These are phyloP conservation scores for Galemys pyrenaicus DNA, from an alignment of 2,113 vertebrate species.

Conservation along the genomic window DNA sequence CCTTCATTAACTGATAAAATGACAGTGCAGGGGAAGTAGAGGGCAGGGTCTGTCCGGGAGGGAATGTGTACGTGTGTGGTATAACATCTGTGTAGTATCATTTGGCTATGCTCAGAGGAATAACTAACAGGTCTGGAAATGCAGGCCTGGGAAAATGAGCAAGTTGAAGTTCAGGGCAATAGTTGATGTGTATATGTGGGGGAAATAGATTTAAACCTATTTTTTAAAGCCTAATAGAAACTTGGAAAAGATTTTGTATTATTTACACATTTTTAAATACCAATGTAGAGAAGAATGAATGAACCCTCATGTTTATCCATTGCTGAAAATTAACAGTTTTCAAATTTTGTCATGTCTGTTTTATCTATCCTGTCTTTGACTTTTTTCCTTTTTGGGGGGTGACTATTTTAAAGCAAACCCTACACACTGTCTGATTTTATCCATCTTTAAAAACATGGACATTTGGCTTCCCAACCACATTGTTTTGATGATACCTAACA, in stretches of 20 bases:
- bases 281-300: neutral
- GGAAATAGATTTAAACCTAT: neutral
- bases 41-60: neutral
- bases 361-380: neutral
- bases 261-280: neutral
- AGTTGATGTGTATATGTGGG: neutral
- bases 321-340: neutral
- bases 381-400: slow-evolving; percentile 23
- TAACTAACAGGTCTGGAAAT: slow-evolving; percentile 57
- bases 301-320: too few relatives aligned
- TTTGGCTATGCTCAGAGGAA: neutral
- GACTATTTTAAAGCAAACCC: slow-evolving; percentile 38
- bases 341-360: neutral
- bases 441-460: neutral
- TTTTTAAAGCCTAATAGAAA: neutral
- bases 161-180: slow-evolving; percentile 59
- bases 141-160: slow-evolving; percentile 41
- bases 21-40: neutral
- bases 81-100: slow-evolving; percentile 53
- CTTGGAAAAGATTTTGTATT: neutral
- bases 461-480: neutral
- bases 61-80: slow-evolving; percentile 10
- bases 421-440: neutral
- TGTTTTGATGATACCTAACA: neutral
- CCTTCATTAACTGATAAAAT: slow-evolving; percentile 65